Base-by-base conservation (phyloP, 1,140 invertebrate species). In the Euwallacea similis region DNA sequence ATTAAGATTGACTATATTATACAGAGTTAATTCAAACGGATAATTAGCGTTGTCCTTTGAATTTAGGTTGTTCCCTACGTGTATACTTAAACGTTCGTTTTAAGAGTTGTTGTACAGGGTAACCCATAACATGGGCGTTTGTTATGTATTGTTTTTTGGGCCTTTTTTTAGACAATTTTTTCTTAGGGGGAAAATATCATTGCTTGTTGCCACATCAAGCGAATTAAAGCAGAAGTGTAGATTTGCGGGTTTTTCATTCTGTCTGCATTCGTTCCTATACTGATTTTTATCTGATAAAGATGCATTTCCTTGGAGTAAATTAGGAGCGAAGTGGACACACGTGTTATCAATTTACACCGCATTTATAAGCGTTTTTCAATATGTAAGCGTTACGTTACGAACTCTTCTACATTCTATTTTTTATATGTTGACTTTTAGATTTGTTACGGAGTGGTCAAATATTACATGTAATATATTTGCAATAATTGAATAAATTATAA, bases 371-470 rank as follows among this genome's bases (percentile, higher is more conserved):
- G 50, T 53, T 11, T 11, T 53, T 53, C 15, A n/a, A 53, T 11
- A 53, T 53, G 21, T 10, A 33, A 16, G 13, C 9, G 55, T 58
- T 33, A 58, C 55, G 21, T 13, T 9, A 6, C 10, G 21, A 10
- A 15, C 21, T 58, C 47, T 54, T 66, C 63, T 66, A 66, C 50
- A 66, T 66, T 66, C 63, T 66, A 66, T 66, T 66, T 66, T 66
- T 66, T 33, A 66, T 66, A 66, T 54, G 47, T 66, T 66, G 63
- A 50, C 13, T 66, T 66, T 66, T 66, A 66, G 63, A 66, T 66
- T 66, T 66, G 63, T 66, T 66, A 66, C 33, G 43, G 42, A 50
- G 46, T 66, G 21, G 21, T 33, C 21, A 33, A 33, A 33, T 33
- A 33, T 66, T 41, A 66, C 47, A 54, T 66, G 53, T 66, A 66